phyloP scores from a whole-genome alignment of 2,888 invertebrate species.

The Chloromyia formosa region DNA sequence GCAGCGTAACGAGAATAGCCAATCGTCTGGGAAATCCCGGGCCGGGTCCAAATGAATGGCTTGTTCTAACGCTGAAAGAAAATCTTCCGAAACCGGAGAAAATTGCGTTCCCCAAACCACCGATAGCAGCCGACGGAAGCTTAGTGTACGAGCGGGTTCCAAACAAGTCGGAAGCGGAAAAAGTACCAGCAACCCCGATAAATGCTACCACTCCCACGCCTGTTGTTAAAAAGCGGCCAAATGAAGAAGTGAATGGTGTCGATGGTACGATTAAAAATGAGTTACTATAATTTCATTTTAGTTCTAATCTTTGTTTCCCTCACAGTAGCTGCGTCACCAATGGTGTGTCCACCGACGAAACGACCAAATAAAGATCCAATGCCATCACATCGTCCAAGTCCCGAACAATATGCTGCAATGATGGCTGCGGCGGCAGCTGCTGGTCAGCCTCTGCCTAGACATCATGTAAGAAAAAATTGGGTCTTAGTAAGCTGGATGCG shows the following conservation, averaged over 20 bases:
- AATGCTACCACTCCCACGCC: constrained; percentile 45
- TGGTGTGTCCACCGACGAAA: constrained; percentile 75
- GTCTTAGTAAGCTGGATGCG: no score
- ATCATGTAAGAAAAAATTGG: constrained; percentile 70
- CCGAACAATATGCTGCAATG: constrained; percentile 78
- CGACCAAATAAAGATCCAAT: constrained; percentile 81
- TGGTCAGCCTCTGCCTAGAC: constrained; percentile 74
- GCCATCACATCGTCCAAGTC: constrained; percentile 74
- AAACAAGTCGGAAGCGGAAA: constrained; percentile 73
- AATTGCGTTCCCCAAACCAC: constrained; percentile 89
- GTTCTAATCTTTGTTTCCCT: neutral
- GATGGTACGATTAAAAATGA: constrained; percentile 76
- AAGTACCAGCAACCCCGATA: neutral
- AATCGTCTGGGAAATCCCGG: constrained; percentile 74
- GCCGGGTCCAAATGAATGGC: constrained; percentile 67
- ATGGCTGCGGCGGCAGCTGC: constrained; percentile 73
- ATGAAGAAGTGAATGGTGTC: constrained; percentile 88
- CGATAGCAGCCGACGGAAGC: constrained; percentile 89
- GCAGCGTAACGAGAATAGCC: constrained; percentile 76
- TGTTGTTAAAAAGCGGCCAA: constrained; percentile 81
- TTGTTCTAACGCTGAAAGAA: constrained; percentile 63
- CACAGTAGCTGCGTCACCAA: constrained; percentile 54
- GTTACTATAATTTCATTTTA: no score
- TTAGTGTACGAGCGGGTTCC: constrained; percentile 86
- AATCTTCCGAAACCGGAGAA: constrained; percentile 82